Evolutionary conservation across 2,113 vertebrate genomes (phyloP), one percentile per base, ranked within the genome.

Genomic region (Nansenia antarctica): DNA sequence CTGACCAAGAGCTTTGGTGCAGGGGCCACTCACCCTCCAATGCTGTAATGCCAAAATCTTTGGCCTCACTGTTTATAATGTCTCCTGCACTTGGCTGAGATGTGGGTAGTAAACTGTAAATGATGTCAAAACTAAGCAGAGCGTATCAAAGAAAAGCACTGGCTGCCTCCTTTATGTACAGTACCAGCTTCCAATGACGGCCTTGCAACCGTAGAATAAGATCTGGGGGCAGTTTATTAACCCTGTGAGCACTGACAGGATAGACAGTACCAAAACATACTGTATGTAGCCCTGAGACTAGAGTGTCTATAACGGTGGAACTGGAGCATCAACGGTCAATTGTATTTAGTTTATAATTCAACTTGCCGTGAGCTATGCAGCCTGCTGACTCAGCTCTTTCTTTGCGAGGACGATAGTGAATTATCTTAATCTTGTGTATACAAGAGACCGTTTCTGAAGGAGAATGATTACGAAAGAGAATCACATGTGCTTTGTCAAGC

Each of bases 351-450:
- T 85, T 74, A 72, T 82, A 87, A 81, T 71, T 77, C 75, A 78
- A 84, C 80, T 79, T 79, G 74, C 70, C 86, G 82, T 77, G 65
- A 67, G 68, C 76, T 72, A 69, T 14, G 31, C 76, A 65, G 59
- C 73, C 55, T 79, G 77, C 79, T 85, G 85, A 88, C 73, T 86
- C 82, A 88, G 82, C 82, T 57, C 49, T 82, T 87, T 79, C 83
- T 57, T 39, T 3, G 0, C 54, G 45, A 67, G 75, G 80, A n/a
- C n/a, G n/a, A 55, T 64, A 77, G 79, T 82, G 83, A 89, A 85
- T 78, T 73, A 86, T 86, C 78, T 82, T 82, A 84, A 88, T 84
- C 70, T 66, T 76, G 69, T 81, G 74, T 72, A 79, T 77, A 65
- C 71, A 82, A 80, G 74, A 83, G 82, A 81, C 78, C 80, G 81